These are phyloP conservation scores for Lutraria rhynchaena DNA, from an alignment of 1,140 invertebrate species.

Conservation along the genomic window DNA sequence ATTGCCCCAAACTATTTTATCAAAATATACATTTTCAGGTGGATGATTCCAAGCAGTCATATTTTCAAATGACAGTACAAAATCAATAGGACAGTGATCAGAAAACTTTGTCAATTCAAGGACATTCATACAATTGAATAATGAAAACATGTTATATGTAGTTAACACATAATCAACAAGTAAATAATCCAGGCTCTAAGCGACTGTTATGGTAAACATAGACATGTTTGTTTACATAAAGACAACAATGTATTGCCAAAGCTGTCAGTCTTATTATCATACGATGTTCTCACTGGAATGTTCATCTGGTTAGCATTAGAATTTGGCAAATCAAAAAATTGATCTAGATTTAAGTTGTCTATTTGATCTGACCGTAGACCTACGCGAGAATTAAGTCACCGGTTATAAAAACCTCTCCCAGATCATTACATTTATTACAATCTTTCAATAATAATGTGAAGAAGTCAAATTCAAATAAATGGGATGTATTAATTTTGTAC, in stretches of 20 bases:
- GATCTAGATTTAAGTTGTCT: neutral
- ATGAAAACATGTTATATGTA: too few relatives aligned
- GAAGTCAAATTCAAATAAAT: neutral
- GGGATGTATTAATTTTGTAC: neutral
- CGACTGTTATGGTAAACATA: too few relatives aligned
- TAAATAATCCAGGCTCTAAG: too few relatives aligned
- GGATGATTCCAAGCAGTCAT: neutral
- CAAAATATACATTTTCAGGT: neutral
- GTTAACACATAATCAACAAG: too few relatives aligned
- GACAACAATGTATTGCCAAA: too few relatives aligned
- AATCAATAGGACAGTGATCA: neutral
- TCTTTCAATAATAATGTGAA: neutral
- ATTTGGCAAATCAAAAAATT: too few relatives aligned
- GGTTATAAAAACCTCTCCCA: neutral
- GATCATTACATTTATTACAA: neutral
- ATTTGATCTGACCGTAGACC: neutral
- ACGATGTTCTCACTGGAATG: too few relatives aligned
- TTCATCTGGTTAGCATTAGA: too few relatives aligned
- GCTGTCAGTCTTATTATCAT: too few relatives aligned
- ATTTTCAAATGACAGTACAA: neutral
- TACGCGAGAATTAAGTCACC: neutral
- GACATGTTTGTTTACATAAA: too few relatives aligned
- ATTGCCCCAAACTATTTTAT: neutral
- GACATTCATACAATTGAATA: too few relatives aligned
- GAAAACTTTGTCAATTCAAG: neutral